Percentiles rank a stretch among this genome's conserved stretches.
Conservation (phyloP, 2,797 vertebrate species). For the Leuciscus waleckii region DNA sequence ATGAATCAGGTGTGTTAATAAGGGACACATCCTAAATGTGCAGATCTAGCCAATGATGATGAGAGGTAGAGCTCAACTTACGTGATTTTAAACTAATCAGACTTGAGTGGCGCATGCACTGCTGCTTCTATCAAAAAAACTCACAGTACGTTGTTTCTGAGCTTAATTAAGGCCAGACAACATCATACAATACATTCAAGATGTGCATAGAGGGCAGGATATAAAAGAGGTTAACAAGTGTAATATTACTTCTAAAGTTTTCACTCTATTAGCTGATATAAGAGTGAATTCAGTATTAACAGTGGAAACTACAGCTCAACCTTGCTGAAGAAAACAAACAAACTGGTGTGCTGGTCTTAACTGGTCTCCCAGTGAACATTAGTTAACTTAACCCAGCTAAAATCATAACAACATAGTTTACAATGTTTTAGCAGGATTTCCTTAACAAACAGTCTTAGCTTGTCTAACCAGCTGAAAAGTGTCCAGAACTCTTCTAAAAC, state of each 20-base stretch:
- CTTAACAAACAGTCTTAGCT: not conserved
- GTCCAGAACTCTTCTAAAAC: not conserved
- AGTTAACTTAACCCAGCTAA: not conserved
- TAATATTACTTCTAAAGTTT: not conserved
- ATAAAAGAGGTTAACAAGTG: not conserved
- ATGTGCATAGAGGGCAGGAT: not conserved
- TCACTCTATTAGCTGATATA: not conserved
- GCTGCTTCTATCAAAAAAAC: not conserved
- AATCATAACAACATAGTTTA: not conserved
- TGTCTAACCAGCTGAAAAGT: not conserved
- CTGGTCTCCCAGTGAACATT: not conserved
- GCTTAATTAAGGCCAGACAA: slow-evolving; percentile 43
- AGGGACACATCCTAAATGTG: not conserved
- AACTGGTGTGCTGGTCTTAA: not conserved
- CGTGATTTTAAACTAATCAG: not conserved
- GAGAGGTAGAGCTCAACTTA: not conserved
- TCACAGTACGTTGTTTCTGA: slow-evolving; percentile 6
- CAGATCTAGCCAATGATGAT: not conserved
- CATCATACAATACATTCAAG: slow-evolving; percentile 6
- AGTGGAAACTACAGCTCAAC: not conserved
- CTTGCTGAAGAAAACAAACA: not conserved
- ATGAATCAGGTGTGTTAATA: slow-evolving; percentile 7
- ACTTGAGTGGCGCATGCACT: not conserved
- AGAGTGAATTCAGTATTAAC: not conserved
- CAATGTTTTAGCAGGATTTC: not conserved